Evolutionary conservation across 2,113 vertebrate species (phyloP), one percentile per base, ranked within the genome.

Genomic region (Syrmaticus mikado): DNA sequence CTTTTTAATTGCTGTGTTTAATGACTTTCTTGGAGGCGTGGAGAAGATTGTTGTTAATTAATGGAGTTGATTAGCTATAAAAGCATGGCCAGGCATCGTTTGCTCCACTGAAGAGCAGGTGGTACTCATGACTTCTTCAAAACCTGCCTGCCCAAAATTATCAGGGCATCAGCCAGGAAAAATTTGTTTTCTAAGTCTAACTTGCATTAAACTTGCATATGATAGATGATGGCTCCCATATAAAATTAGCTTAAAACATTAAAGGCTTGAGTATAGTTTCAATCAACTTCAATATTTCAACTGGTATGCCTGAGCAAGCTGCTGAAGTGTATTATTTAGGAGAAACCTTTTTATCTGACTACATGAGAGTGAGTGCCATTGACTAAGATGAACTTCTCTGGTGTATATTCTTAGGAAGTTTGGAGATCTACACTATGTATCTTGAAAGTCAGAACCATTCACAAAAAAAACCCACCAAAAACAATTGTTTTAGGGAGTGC

Each of bases 231-330:
- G 71, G 68, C 71, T 96, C 91, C 91, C 81, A 48, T 91, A 74
- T 79, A 83, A 78, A 82, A 94, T 95, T 95, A 92, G 74, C 89
- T 95, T 95, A 95, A 95, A 92, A 92, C 89, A 91, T 95, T 97
- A 94, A 96, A 92, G 41, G 62, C 90, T 88, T 57, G 43, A 94
- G 82, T 68, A 95, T n/a, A 67, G 41, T 91, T 89, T 94, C 90
- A 88, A 73, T 84, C 80, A 95, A 67, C 79, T 79, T 87, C 82
- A 70, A 34, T 96, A 84, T 95, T 96, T 88, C 79, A 93, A 87
- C 66, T 60, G 68, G 30, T 81, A 53, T 34, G 38, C 60, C 27
- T 27, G 76, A 92, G 43, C 27, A 57, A 76, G 65, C 66, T 93
- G 94, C 89, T 90, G 82, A 85, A 85, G 85, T 62, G 46, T 88